phyloP scores from a whole-genome alignment of 2,797 vertebrate species.

The Myoxocephalus aenaeus region DNA sequence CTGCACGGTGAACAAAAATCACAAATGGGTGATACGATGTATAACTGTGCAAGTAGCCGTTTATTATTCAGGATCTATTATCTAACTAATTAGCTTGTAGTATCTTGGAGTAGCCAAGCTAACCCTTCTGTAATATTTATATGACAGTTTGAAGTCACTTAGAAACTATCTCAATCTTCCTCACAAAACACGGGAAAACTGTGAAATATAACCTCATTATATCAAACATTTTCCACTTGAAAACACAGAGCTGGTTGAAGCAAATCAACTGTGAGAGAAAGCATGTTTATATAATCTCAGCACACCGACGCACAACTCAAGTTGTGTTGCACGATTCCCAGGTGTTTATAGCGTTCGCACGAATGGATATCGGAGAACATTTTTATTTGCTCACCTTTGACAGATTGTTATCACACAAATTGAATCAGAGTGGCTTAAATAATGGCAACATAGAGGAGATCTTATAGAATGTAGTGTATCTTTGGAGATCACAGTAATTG shows the following conservation, averaged over 20 bases:
- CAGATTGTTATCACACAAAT: constrained; percentile 16
- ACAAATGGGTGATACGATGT: constrained; percentile 35
- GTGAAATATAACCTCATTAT: constrained; percentile 55
- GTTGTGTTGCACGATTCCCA: constrained; percentile 44
- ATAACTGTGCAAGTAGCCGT: constrained; percentile 18
- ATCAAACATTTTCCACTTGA: constrained; percentile 47
- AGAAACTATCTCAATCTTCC: constrained; percentile 28
- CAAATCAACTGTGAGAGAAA: constrained; percentile 48
- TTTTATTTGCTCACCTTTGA: constrained; percentile 19
- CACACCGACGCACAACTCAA: constrained; percentile 51
- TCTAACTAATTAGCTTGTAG: constrained; percentile 42
- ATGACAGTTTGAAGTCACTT: constrained; percentile 48
- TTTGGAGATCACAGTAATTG: background rate
- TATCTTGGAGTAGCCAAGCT: constrained; percentile 16
- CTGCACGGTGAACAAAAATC: constrained; percentile 31
- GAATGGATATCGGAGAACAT: constrained; percentile 4
- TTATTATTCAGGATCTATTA: constrained; percentile 52
- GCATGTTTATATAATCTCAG: constrained; percentile 59
- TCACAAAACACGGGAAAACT: constrained; percentile 22
- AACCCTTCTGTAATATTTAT: constrained; percentile 45
- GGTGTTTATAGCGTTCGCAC: constrained; percentile 25
- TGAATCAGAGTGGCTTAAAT: background rate
- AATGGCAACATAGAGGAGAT: background rate
- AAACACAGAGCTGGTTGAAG: constrained; percentile 33
- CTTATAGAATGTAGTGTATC: background rate